Evolutionary conservation across 1,140 invertebrate genomes (phyloP).

Genomic region (Pogonomyrmex californicus): DNA sequence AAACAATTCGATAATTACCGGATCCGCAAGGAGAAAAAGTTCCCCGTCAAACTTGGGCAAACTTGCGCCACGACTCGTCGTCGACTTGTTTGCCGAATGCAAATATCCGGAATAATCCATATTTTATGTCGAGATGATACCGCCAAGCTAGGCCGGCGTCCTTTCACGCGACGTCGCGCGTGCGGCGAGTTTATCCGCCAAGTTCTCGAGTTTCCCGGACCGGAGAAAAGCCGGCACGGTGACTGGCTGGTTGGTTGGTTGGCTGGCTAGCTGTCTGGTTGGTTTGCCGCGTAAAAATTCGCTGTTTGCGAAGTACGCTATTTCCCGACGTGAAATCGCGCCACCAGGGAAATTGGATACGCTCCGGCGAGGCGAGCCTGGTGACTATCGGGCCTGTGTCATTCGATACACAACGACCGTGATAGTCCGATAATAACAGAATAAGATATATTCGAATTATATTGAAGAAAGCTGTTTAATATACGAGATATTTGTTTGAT

Average conservation of each 20-base stretch:
- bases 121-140: slow-evolving; percentile 84
- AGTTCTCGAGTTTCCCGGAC: slow-evolving; percentile 74
- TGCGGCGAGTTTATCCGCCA: slow-evolving; percentile 82
- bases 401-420: slow-evolving; percentile 4
- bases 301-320: slow-evolving; percentile 58
- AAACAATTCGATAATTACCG: slow-evolving; percentile 75
- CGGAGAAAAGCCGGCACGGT: slow-evolving; percentile 20
- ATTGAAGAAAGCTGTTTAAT: background rate
- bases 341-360: slow-evolving; percentile 54
- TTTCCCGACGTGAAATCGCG: slow-evolving; percentile 44
- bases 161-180: slow-evolving; percentile 70
- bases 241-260: slow-evolving; percentile 5
- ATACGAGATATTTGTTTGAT: background rate
- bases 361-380: background rate
- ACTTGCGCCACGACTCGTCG: slow-evolving; percentile 63
- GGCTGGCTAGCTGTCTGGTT: background rate
- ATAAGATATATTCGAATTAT: slow-evolving; percentile 2
- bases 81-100: slow-evolving; percentile 85
- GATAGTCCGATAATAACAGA: slow-evolving; percentile 2
- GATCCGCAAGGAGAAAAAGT: slow-evolving; percentile 62
- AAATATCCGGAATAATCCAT: slow-evolving; percentile 86
- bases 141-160: slow-evolving; percentile 69
- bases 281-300: slow-evolving; percentile 52
- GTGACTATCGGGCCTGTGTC: slow-evolving; percentile 28
- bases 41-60: slow-evolving; percentile 62